Evolutionary conservation across 2,888 invertebrate genomes (phyloP), one percentile per base, ranked within the genome.

Genomic region (Tetanocera ferruginea): DNA sequence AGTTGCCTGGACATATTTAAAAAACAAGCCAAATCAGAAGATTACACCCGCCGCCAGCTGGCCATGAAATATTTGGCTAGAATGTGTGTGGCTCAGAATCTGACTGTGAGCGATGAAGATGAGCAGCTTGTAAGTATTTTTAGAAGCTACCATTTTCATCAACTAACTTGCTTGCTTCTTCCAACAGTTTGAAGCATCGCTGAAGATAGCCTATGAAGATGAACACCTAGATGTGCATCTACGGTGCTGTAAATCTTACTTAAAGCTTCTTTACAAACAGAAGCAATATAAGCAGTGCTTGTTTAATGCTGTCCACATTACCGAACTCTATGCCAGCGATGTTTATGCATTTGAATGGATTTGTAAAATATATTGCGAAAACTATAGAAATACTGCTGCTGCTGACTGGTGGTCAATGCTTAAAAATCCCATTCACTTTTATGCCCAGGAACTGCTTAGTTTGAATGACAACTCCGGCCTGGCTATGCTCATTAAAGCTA

Each of bases 401-500:
- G 23, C 31, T 17, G n/a, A 25, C 0, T 86, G 86, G 83, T 74
- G 82, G 23, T 55, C 67, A 0, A 81, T 80, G 8, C 81, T 87
- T 3, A 81, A 79, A 14, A 34, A 76, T 9, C 80, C 87, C 49
- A 91, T 94, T 81, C 90, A 91, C 76, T 84, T 88, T 57, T 91
- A 92, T 86, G 90, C 91, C 72, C 89, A 92, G 66, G 87, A 88
- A 79, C 89, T 95, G 5, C 88, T 92, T 73, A 86, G 90, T 72
- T 87, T 93, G 6, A 92, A 94, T 83, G 87, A 91, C 80, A 91
- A 92, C 80, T 94, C 94, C 0, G 91, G 92, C 83, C 91, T 93
- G 84, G 94, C 92, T 2, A 87, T 91, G 43, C 90, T 95, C 62
- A 91, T 94, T 3, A 92, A 92, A 88, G 92, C 93, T 51, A 92